These are phyloP conservation scores for Cylloceria caligata DNA, from an alignment of 2,888 invertebrate genomes.

Conservation along the genomic window DNA sequence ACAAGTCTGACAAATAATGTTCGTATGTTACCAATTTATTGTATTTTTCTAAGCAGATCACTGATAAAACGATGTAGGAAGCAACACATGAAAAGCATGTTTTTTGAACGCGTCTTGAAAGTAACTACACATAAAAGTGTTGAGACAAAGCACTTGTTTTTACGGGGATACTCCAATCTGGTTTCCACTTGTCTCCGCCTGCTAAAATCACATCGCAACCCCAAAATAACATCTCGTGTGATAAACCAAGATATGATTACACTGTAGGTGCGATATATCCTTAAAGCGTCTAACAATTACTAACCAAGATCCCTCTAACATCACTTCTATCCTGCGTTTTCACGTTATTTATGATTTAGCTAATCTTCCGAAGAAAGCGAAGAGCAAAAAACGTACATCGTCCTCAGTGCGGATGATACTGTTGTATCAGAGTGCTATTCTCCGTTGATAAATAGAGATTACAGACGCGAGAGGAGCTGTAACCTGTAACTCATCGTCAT, in stretches of 20 bases:
- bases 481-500: background rate
- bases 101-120: no score
- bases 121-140: no score
- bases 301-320: background rate
- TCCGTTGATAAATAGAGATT: conserved; percentile 27
- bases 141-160: no score
- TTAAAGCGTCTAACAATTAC: background rate
- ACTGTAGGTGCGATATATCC: no score
- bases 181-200: background rate
- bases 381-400: background rate
- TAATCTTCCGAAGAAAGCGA: background rate
- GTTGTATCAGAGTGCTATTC: background rate
- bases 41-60: no score
- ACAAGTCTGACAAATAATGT: no score
- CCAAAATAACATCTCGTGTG: background rate
- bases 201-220: background rate
- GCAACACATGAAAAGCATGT: no score
- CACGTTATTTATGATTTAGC: background rate
- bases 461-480: background rate
- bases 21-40: no score
- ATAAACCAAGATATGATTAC: conserved; percentile 4
- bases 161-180: background rate
- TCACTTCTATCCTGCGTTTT: background rate
- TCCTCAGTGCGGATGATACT: background rate
- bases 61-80: no score